phyloP scores from a whole-genome alignment of 1,140 invertebrate species.

The Orchestia grillus region DNA sequence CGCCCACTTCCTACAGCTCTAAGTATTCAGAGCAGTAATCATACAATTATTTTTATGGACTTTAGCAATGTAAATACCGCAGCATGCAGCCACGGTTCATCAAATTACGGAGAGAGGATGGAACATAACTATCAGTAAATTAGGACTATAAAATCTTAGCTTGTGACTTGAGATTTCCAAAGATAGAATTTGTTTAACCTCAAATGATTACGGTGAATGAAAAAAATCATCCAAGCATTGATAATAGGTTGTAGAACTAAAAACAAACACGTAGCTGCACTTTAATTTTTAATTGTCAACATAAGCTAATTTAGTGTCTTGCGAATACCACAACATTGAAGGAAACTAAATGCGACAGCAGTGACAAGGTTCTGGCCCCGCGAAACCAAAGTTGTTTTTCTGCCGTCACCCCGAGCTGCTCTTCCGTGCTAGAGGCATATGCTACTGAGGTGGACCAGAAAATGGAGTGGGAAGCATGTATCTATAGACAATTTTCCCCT shows the following conservation, averaged over 20 bases:
- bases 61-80: background rate
- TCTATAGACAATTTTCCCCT: background rate
- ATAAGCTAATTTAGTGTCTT: background rate
- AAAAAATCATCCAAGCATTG: background rate
- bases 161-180: background rate
- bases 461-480: background rate
- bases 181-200: background rate
- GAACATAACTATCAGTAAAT: background rate
- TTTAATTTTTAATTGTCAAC: background rate
- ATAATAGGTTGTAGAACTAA: background rate
- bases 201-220: background rate
- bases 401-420: background rate
- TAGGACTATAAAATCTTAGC: background rate
- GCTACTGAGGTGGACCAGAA: background rate
- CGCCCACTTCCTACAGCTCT: background rate
- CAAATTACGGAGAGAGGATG: background rate
- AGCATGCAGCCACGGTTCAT: background rate
- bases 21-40: background rate
- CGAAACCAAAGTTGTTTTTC: background rate
- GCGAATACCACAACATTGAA: background rate
- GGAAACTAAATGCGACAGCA: background rate
- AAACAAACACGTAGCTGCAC: background rate
- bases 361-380: background rate
- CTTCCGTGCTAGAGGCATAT: background rate
- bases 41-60: background rate